These are phyloP conservation scores for Galemys pyrenaicus DNA, from an alignment of 2,113 vertebrate species.

Conservation along the genomic window DNA sequence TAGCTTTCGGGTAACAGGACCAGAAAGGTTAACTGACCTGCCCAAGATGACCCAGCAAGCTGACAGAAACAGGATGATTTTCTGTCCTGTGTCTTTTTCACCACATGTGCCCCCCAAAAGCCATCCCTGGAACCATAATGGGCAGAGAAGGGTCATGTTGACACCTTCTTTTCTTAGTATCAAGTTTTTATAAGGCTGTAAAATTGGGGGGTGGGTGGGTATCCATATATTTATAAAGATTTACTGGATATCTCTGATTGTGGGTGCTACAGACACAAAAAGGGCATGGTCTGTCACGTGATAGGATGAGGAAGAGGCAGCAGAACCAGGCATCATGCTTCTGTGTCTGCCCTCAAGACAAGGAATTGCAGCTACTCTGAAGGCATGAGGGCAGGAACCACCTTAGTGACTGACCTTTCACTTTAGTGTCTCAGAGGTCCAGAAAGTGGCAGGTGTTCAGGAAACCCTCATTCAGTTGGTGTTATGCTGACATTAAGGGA, in stretches of 20 bases:
- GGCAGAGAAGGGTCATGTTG: not conserved
- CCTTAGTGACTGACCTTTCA: not conserved
- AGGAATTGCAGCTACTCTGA: not conserved
- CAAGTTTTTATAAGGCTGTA: not conserved
- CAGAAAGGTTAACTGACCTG: not conserved
- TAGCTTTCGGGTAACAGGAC: not conserved
- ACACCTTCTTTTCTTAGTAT: not conserved
- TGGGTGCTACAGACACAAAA: no score
- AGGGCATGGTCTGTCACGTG: fast-evolving
- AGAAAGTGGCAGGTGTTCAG: not conserved
- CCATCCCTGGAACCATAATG: not conserved
- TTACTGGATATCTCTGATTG: no score
- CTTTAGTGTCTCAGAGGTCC: not conserved
- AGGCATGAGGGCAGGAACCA: not conserved
- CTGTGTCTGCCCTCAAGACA: not conserved
- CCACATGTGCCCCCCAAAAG: not conserved
- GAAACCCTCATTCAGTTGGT: not conserved
- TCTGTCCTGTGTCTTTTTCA: not conserved
- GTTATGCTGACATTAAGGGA: not conserved
- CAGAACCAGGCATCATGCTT: fast-evolving
- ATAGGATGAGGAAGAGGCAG: not conserved
- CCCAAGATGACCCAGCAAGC: not conserved
- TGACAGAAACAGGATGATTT: not conserved
- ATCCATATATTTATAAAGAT: not conserved
- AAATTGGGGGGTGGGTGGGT: not conserved